Evolutionary conservation across 1,140 invertebrate species (phyloP), one percentile per base, ranked within the genome.

Genomic region (Anthonomus grandis): DNA sequence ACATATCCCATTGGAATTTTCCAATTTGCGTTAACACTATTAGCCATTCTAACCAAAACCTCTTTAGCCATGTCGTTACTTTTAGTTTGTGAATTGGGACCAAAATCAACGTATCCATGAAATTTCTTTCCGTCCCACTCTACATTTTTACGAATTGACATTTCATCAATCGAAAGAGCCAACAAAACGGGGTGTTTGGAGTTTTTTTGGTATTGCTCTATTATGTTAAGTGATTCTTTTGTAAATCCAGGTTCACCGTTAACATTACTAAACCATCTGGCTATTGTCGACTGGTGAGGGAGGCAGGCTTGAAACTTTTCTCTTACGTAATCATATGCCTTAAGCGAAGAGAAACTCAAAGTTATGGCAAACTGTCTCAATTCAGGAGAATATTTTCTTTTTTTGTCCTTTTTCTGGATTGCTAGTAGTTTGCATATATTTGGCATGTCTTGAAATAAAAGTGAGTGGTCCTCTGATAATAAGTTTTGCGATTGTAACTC

Each of bases 71-170:
- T 31, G 21, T 12, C 6, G 52, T 19, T 46, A 17, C 13, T n/a
- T 27, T 52, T 23, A 38, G 34, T 5, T 24, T 50, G 12, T 12
- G 24, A 15, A 25, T 34, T 21, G 12, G 19, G 17, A 9, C 45
- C 57, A 8, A 25, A 38, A 42, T 59, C 15, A 12, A 59, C 51
- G 23, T 59, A 59, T n/a, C 57, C 57, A 42, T 45, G 27, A 25
- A 25, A 47, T 31, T 59, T 53, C n/a, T 52, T 47, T 3, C 21
- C 48, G 18, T 46, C 51, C 44, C 22, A 51, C 17, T 51, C 34
- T 24, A 51, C n/a, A 2, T 49, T 21, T 13, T 24, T 59, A 10
- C 50, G 13, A 34, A 51, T 45, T 9, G 49, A 51, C 17, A 59
- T 59, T 53, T 59, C 57, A 31, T 59, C 49, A 36, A 58, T 23